Base-by-base conservation (phyloP, 2,113 vertebrate genomes). In the Chamaea fasciata region DNA sequence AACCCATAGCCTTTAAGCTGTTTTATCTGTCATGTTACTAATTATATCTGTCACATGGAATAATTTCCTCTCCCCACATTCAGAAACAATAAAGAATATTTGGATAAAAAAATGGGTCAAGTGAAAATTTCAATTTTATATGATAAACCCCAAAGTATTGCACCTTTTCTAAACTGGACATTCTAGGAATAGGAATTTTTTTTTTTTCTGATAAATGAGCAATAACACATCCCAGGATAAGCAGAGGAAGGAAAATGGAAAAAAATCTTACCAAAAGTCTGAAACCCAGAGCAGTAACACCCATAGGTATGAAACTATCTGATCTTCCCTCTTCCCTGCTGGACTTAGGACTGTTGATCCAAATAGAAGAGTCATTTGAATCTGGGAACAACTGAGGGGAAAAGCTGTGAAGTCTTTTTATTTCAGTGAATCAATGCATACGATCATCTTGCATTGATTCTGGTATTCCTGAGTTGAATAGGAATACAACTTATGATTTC, bases 331-430 rank as follows among this genome's bases (percentile, higher is more conserved):
- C 1, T 44, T 77, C 78, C 24, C 30, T 46, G 5, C 4, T 41
- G 26, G 7, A 63, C 74, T 91, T 80, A 44, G 6, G 14, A 81
- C 6, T 30, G 6, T 53, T 75, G 3, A 17, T 81, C 21, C 9
- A 33, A 49, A 57, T 8, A 9, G 28, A 33, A 82, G 5, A 69
- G 7, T 37, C 1, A 47, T 71, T 78, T 64, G 27, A 69, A 59
- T 44, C 35, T 77, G 6, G 5, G 1, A 0, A 1, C 2, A 6
- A 6, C n/a, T 2, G 3, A 46, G 7, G 0, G 6, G 7, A 89
- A 28, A 7, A 12, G 2, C 39, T 71, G 14, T 47, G 26, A 19
- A 47, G 4, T 16, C 20, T 69, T 91, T 52, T 35, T 78, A 17
- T 33, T 35, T 91, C 27, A 83, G 20, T 63, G 71, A 80, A 49